Percentiles rank a stretch among this genome's conserved stretches.
Conservation (phyloP, 2,797 vertebrate species). For the Discoglossus pictus region DNA sequence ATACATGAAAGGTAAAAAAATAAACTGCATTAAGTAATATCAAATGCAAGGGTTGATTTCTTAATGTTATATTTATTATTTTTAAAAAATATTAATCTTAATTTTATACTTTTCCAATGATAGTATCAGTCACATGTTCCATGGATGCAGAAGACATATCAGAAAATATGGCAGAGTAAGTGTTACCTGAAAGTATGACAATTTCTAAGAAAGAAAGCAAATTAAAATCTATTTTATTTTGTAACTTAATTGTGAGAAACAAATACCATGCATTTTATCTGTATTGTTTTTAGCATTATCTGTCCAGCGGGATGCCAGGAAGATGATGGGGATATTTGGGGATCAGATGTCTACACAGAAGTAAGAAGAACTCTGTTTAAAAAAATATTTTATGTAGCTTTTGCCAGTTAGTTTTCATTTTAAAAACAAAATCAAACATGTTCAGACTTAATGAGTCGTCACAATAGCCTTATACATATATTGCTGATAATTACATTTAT, state of each 20-base stretch:
- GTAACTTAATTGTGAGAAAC: not conserved
- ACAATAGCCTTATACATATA: too few species aligned
- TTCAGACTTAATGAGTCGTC: too few species aligned
- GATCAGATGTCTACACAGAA: constrained; percentile 18
- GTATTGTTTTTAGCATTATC: not conserved
- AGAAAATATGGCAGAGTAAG: constrained; percentile 8
- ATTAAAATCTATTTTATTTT: not conserved
- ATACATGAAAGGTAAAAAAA: too few species aligned
- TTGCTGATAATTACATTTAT: constrained; percentile 2
- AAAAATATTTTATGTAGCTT: not conserved
- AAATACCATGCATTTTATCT: not conserved
- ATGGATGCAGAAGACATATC: not conserved
- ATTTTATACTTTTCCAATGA: too few species aligned
- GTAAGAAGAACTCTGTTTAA: constrained; percentile 21
- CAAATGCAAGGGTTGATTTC: too few species aligned
- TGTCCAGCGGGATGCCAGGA: constrained; percentile 4
- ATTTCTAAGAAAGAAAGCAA: too few species aligned
- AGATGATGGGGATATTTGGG: not conserved
- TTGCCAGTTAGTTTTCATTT: not conserved
- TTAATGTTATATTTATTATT: too few species aligned
- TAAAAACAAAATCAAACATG: too few species aligned
- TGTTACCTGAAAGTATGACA: constrained; percentile 1
- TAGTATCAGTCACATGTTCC: constrained; percentile 14
- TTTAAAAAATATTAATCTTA: too few species aligned
- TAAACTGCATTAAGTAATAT: too few species aligned